phyloP scores from a whole-genome alignment of 2,797 vertebrate genomes.

The Ceryle rudis region DNA sequence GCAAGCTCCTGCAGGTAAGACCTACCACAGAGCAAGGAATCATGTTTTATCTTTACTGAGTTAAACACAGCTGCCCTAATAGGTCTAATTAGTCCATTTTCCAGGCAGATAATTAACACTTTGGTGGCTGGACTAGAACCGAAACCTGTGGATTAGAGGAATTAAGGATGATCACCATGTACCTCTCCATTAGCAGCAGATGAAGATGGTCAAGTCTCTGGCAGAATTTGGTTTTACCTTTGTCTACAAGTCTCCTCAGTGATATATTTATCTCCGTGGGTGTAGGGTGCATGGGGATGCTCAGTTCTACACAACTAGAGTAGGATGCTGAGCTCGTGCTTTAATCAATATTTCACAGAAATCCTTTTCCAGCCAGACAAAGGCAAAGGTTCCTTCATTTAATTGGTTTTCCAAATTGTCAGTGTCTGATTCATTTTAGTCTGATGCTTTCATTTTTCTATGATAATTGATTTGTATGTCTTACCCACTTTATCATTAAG shows the following conservation, averaged over 20 bases:
- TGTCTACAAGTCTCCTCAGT: background rate
- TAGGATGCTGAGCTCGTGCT: background rate
- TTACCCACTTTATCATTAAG: background rate
- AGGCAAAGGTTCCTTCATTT: background rate
- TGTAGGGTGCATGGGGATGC: accelerated
- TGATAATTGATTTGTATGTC: background rate
- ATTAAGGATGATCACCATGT: background rate
- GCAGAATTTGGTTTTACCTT: background rate
- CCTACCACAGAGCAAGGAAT: background rate
- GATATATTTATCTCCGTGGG: background rate
- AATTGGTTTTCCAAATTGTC: background rate
- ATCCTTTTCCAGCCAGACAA: background rate
- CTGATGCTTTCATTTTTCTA: background rate
- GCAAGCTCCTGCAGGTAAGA: background rate
- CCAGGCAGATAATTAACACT: background rate
- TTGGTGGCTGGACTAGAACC: background rate
- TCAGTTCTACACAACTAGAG: background rate
- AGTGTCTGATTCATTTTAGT: background rate
- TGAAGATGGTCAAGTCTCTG: background rate
- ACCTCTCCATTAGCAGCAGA: background rate
- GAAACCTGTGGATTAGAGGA: background rate
- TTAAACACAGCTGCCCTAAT: background rate
- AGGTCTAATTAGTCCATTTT: background rate
- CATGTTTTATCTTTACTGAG: background rate
- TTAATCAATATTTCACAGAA: background rate